Evolutionary conservation across 2,888 invertebrate genomes (phyloP).

Genomic region (Pteria penguin): DNA sequence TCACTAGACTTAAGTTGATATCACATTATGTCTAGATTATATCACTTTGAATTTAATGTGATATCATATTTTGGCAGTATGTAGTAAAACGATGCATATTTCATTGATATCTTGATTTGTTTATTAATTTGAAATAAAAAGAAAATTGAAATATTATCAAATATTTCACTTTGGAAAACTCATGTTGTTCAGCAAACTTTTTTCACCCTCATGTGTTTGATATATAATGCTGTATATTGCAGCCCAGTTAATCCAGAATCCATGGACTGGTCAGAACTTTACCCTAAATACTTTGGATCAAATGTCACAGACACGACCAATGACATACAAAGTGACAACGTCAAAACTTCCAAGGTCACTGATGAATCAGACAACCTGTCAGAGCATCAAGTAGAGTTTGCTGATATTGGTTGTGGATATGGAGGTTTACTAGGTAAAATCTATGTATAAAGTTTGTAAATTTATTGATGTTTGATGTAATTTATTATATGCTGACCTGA

Average conservation of each 20-base stretch:
- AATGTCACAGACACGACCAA: neutral
- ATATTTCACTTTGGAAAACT: neutral
- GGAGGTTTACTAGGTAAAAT: constrained; percentile 92
- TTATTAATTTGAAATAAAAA: neutral
- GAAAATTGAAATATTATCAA: neutral
- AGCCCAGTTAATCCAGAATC: constrained; percentile 91
- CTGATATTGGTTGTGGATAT: constrained; percentile 99
- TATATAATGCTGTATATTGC: constrained; percentile 43
- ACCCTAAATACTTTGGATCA: constrained; percentile 70
- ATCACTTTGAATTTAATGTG: no score
- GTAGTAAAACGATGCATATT: no score
- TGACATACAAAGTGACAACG: neutral
- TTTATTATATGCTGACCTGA: no score
- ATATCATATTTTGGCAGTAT: no score
- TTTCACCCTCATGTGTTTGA: neutral
- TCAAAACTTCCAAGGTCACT: neutral
- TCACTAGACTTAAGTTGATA: no score
- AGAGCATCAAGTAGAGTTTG: constrained; percentile 88
- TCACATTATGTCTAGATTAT: no score
- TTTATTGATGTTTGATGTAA: no score
- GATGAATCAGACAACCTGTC: neutral
- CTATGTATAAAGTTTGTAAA: no score
- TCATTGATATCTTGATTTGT: no score
- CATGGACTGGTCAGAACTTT: constrained; percentile 92
- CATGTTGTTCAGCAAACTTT: no score